These are phyloP conservation scores for Corythoichthys haematopterus DNA, from an alignment of 2,113 vertebrate genomes.

Conservation along the genomic window DNA sequence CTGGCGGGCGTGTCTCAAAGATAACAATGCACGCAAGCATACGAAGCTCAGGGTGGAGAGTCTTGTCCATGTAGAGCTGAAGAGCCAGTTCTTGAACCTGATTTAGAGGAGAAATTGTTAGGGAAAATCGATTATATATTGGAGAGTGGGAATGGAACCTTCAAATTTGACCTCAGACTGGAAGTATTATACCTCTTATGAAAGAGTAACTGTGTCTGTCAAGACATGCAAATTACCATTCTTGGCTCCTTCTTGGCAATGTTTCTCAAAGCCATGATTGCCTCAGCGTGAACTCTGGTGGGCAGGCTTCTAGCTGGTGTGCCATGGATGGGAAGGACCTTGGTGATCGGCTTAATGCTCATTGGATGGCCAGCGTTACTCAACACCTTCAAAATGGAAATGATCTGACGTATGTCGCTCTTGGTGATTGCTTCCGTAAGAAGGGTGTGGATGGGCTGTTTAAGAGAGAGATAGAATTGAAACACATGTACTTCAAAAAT, in stretches of 20 bases:
- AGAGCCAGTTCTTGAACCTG: slow-evolving; percentile 78
- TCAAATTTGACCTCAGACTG: background rate
- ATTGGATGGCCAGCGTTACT: slow-evolving; percentile 77
- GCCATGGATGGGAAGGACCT: slow-evolving; percentile 72
- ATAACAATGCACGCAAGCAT: slow-evolving; percentile 77
- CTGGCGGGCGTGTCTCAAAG: slow-evolving; percentile 76
- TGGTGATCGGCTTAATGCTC: slow-evolving; percentile 76
- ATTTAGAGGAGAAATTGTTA: slow-evolving; percentile 11
- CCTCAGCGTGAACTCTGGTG: slow-evolving; percentile 67
- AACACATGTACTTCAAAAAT: background rate
- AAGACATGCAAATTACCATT: slow-evolving; percentile 41
- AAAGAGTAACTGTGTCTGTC: background rate
- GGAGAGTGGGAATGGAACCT: background rate
- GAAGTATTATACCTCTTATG: background rate
- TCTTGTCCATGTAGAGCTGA: slow-evolving; percentile 73
- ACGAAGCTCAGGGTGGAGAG: slow-evolving; percentile 70
- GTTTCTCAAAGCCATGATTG: slow-evolving; percentile 77
- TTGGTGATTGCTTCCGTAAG: slow-evolving; percentile 67
- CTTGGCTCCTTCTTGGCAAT: slow-evolving; percentile 74
- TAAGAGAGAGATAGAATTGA: background rate
- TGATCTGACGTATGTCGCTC: slow-evolving; percentile 63
- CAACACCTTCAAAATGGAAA: slow-evolving; percentile 76
- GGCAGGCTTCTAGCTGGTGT: slow-evolving; percentile 59
- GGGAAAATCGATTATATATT: background rate
- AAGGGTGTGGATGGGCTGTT: slow-evolving; percentile 75